A percentile compares a stretch with the other conserved stretches of the same genome.
phyloP scores from a whole-genome alignment of 2,888 invertebrate genomes.

The Scaptomyza polygonia region DNA sequence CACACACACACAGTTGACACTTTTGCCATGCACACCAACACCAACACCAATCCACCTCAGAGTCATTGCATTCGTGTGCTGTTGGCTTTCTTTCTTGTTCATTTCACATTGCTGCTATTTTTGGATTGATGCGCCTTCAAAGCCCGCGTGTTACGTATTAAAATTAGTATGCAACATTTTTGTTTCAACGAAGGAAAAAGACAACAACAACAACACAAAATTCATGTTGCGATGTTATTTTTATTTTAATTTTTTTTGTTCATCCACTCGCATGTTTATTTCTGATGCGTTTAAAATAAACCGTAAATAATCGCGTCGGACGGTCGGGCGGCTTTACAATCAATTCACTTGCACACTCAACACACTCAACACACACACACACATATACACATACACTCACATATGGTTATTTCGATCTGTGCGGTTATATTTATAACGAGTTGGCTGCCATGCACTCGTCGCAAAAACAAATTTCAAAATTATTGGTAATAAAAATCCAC shows the following conservation, averaged over 20 bases:
- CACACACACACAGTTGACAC: slow-evolving; percentile 56
- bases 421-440: slow-evolving; percentile 78
- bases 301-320: slow-evolving; percentile 77
- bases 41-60: slow-evolving; percentile 1
- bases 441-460: slow-evolving; percentile 72
- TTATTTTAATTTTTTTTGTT: slow-evolving; percentile 4
- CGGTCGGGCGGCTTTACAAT: slow-evolving; percentile 71
- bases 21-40: slow-evolving; percentile 55
- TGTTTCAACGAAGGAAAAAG: slow-evolving; percentile 44
- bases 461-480: slow-evolving; percentile 73
- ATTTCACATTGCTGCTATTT: slow-evolving; percentile 64
- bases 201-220: slow-evolving; percentile 41
- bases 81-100: slow-evolving; percentile 49
- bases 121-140: slow-evolving; percentile 68
- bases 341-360: slow-evolving; percentile 73
- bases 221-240: slow-evolving; percentile 56
- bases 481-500: slow-evolving; percentile 77
- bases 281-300: slow-evolving; percentile 79
- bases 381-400: too few species aligned
- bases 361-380: slow-evolving; percentile 30
- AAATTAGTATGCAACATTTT: slow-evolving; percentile 80
- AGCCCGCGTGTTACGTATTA: slow-evolving; percentile 78
- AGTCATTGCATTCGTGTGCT: slow-evolving; percentile 38
- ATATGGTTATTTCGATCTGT: slow-evolving; percentile 59
- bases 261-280: slow-evolving; percentile 60